These are phyloP conservation scores for Drosophila mimetica DNA, from an alignment of 2,888 invertebrate species.

Conservation along the genomic window DNA sequence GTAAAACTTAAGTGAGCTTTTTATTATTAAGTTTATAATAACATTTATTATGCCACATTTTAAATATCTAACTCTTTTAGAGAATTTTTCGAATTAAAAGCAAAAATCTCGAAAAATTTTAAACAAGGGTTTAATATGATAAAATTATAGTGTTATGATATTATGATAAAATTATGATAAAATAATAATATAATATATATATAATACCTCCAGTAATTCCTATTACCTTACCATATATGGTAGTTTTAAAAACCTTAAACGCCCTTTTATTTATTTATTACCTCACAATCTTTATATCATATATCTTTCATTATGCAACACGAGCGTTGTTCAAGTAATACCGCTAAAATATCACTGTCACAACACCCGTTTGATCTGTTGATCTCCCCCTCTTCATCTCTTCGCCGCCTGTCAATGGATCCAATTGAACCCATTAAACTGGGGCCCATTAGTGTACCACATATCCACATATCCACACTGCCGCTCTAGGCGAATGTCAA, in stretches of 20 bases:
- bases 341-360: constrained; percentile 37
- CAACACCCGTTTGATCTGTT: constrained; percentile 24
- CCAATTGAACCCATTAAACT: constrained; percentile 39
- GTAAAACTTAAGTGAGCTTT: no score
- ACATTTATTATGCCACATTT: no score
- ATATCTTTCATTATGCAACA: constrained; percentile 11
- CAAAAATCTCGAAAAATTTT: no score
- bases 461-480: constrained; percentile 13
- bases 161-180: no score
- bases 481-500: constrained; percentile 29
- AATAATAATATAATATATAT: no score
- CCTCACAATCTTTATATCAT: background rate
- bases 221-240: background rate
- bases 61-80: no score
- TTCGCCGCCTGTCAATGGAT: constrained; percentile 30
- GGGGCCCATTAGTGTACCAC: constrained; percentile 10
- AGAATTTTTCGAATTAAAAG: no score
- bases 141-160: no score
- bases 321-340: constrained; percentile 1
- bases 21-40: no score
- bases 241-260: background rate
- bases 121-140: no score
- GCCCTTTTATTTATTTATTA: background rate
- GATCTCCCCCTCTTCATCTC: constrained; percentile 12
- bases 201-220: no score